These are phyloP conservation scores for Acleris cristana DNA, from an alignment of 2,888 invertebrate genomes.

Conservation along the genomic window DNA sequence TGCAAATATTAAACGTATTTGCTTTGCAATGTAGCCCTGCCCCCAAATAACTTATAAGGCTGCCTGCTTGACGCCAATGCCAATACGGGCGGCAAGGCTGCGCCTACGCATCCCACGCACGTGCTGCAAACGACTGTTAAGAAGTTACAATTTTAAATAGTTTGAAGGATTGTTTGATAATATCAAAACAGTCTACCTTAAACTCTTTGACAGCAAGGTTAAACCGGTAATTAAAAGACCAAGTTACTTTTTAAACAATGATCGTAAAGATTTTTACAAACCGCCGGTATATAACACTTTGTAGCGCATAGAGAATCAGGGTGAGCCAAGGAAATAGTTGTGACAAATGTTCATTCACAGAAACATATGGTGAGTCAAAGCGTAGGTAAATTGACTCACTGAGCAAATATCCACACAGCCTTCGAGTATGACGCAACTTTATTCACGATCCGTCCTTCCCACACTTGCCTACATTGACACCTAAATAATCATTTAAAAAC, in stretches of 20 bases:
- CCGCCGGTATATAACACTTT: not conserved
- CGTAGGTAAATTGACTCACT: conserved; percentile 62
- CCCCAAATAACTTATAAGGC: conserved; percentile 61
- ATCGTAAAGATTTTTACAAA: not conserved
- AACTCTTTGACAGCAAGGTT: conserved; percentile 1
- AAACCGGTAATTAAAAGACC: not conserved
- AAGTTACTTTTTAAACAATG: not conserved
- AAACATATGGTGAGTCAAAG: conserved; percentile 63
- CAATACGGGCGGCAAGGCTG: conserved; percentile 45
- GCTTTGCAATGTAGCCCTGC: conserved; percentile 43
- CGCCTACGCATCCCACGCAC: conserved; percentile 44
- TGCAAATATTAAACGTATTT: conserved; percentile 38
- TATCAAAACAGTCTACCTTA: conserved; percentile 3
- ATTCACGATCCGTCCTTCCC: conserved; percentile 23
- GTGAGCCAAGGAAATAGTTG: conserved; percentile 3
- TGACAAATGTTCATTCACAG: conserved; percentile 55
- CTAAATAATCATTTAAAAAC: not conserved
- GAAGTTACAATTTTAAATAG: conserved; percentile 22
- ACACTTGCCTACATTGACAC: not conserved
- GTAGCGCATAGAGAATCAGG: too few relatives aligned
- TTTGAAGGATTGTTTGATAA: conserved; percentile 19
- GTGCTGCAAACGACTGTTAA: conserved; percentile 14
- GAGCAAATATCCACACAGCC: conserved; percentile 42
- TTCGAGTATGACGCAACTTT: conserved; percentile 42
- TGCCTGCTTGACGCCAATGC: conserved; percentile 58